Evolutionary conservation across 2,797 vertebrate genomes (phyloP).

Genomic region (Hapalemur alaotrensis): DNA sequence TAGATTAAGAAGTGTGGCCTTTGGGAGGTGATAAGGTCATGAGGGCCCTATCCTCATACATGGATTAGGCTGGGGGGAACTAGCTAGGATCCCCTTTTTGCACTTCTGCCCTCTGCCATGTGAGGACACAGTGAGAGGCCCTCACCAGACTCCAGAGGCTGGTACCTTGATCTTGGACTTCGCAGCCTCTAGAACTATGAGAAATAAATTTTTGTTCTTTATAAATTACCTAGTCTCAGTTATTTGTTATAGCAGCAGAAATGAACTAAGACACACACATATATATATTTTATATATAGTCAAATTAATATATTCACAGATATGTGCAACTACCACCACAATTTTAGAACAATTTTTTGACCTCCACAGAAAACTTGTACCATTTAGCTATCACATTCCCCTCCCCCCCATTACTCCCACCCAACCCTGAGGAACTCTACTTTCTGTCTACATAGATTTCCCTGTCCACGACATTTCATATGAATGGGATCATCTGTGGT

Average conservation of each 20-base stretch:
- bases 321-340: neutral
- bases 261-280: neutral
- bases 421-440: rapidly evolving
- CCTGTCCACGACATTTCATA: neutral
- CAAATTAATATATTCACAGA: too few species aligned
- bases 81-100: neutral
- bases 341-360: neutral
- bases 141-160: neutral
- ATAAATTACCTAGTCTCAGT: neutral
- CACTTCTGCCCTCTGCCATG: neutral
- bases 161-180: neutral
- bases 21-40: neutral
- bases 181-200: neutral
- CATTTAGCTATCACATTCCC: too few species aligned
- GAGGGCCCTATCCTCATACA: neutral
- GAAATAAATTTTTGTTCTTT: neutral
- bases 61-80: neutral
- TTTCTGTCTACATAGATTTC: neutral
- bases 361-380: neutral
- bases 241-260: neutral
- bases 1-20: neutral
- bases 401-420: rapidly evolving
- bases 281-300: too few species aligned
- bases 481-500: neutral
- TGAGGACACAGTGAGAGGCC: neutral